Evolutionary conservation across 2,888 invertebrate species (phyloP).

Genomic region (Heliconius ismenius): DNA sequence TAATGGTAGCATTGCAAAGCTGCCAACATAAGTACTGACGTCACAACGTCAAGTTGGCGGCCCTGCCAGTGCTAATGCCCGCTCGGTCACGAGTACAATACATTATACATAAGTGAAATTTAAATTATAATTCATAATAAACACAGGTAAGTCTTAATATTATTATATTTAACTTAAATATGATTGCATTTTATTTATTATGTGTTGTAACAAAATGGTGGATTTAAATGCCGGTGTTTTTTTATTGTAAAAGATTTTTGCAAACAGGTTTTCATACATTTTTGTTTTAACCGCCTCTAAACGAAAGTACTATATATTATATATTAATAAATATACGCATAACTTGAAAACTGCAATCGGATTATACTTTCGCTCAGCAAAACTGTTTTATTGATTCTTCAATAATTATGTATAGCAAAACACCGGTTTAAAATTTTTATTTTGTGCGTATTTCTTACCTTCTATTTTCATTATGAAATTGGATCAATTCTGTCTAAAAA

Average conservation of each 20-base stretch:
- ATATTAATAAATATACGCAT: slow-evolving; percentile 10
- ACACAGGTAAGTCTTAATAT: slow-evolving; percentile 52
- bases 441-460: not conserved
- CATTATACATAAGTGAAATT: slow-evolving; percentile 55
- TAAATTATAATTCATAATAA: slow-evolving; percentile 52
- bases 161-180: slow-evolving; percentile 39
- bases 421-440: not conserved
- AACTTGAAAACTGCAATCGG: slow-evolving; percentile 7
- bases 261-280: slow-evolving; percentile 58
- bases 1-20: slow-evolving; percentile 25
- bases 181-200: slow-evolving; percentile 7
- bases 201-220: slow-evolving; percentile 45
- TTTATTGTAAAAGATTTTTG: slow-evolving; percentile 69
- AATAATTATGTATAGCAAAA: not conserved
- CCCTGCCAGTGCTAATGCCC: slow-evolving; percentile 72
- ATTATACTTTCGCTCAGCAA: slow-evolving; percentile 16
- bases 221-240: slow-evolving; percentile 55
- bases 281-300: slow-evolving; percentile 54
- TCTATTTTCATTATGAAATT: not conserved
- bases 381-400: not conserved
- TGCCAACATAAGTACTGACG: slow-evolving; percentile 39
- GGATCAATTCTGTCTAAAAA: not conserved
- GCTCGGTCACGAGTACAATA: slow-evolving; percentile 73
- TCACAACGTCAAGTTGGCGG: slow-evolving; percentile 61
- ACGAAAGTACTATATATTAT: slow-evolving; percentile 49